Percentiles rank a stretch among this genome's conserved stretches.
Evolutionary conservation across 2,113 vertebrate genomes (phyloP).

Genomic region (Dromaius novaehollandiae): DNA sequence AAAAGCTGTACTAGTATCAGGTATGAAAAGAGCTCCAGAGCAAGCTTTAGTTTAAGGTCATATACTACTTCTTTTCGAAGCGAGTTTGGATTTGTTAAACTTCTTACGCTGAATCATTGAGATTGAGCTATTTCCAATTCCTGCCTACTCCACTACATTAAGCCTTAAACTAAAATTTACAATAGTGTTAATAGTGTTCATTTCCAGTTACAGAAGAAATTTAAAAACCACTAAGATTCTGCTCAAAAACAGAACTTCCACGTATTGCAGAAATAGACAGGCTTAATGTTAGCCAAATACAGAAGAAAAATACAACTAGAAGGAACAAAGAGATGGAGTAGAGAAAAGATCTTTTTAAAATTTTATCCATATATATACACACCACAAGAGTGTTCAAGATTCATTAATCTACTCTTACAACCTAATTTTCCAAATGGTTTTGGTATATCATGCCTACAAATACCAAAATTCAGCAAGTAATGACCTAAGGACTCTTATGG

Average conservation of each 20-base stretch:
- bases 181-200: background rate
- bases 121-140: background rate
- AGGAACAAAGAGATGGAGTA: background rate
- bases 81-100: background rate
- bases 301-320: background rate
- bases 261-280: background rate
- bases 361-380: background rate
- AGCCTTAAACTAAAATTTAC: background rate
- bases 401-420: background rate
- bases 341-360: background rate
- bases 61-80: background rate
- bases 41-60: background rate
- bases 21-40: background rate
- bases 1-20: background rate
- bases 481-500: background rate
- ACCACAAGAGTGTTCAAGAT: background rate
- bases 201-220: background rate
- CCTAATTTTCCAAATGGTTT: background rate
- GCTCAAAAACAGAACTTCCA: background rate
- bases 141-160: background rate
- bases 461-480: background rate
- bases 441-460: background rate
- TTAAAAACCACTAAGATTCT: background rate
- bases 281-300: background rate
- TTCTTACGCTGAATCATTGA: background rate